Evolutionary conservation across 2,113 vertebrate genomes (phyloP).

Genomic region (Perognathus longimembris): DNA sequence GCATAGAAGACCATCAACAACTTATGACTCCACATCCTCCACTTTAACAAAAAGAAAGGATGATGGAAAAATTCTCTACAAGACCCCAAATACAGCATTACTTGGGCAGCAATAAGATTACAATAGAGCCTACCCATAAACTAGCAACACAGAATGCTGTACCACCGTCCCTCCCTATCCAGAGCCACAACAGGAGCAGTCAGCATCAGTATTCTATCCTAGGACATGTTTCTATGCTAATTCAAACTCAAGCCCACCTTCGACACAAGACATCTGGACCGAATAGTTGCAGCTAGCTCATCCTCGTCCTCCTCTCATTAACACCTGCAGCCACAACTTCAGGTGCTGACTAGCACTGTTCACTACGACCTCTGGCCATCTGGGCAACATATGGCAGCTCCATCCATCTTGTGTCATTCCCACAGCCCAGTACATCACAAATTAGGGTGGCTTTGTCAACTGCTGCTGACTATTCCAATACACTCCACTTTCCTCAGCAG

Average conservation of each 20-base stretch:
- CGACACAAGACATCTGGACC: slow-evolving; percentile 15
- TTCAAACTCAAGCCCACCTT: slow-evolving; percentile 16
- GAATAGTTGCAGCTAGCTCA: not conserved
- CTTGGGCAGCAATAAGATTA: not conserved
- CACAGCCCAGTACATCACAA: not conserved
- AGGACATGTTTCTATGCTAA: slow-evolving; percentile 16
- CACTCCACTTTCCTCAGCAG: not conserved
- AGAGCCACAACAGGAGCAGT: not conserved
- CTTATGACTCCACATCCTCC: not conserved
- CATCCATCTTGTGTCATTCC: not conserved
- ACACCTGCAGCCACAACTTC: slow-evolving; percentile 31
- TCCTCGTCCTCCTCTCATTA: not conserved
- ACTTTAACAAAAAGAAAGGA: slow-evolving; percentile 20
- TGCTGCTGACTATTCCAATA: slow-evolving; percentile 16
- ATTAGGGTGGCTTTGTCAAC: not conserved
- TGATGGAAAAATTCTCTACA: not conserved
- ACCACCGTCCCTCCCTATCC: no score
- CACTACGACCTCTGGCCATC: not conserved
- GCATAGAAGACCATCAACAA: not conserved
- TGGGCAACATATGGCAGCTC: not conserved
- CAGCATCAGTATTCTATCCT: not conserved
- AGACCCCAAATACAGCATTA: slow-evolving; percentile 1
- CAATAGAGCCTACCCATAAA: not conserved
- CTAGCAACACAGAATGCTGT: slow-evolving; percentile 12
- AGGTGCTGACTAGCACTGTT: not conserved